phyloP scores from a whole-genome alignment of 2,113 vertebrate genomes.

The Fregetta grallaria region DNA sequence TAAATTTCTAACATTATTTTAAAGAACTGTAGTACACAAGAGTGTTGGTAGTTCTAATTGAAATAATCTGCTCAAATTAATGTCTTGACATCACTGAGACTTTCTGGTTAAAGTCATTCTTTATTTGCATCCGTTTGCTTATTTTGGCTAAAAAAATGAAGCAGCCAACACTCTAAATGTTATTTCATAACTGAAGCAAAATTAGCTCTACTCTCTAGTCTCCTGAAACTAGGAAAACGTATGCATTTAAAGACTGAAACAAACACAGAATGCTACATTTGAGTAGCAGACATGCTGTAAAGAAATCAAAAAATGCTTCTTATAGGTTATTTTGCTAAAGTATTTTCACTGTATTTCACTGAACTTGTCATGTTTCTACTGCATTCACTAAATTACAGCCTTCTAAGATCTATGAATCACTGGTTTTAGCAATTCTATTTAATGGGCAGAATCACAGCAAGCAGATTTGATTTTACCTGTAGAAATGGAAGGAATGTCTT shows the following conservation, averaged over 20 bases:
- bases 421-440: not conserved
- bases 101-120: not conserved
- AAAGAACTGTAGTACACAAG: not conserved
- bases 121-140: not conserved
- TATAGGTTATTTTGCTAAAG: not conserved
- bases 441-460: not conserved
- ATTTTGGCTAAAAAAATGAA: not conserved
- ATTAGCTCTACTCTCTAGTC: not conserved
- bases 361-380: not conserved
- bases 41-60: not conserved
- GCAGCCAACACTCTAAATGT: not conserved
- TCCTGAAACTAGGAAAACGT: not conserved
- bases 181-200: not conserved
- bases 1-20: not conserved
- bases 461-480: constrained; percentile 59
- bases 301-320: not conserved
- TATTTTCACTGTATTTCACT: not conserved
- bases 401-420: not conserved
- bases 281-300: not conserved
- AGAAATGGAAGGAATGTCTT: constrained; percentile 21
- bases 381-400: not conserved
- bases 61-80: not conserved
- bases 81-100: not conserved
- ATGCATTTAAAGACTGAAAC: not conserved
- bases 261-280: not conserved